phyloP scores from a whole-genome alignment of 2,888 invertebrate species.

The Parochlus steinenii region DNA sequence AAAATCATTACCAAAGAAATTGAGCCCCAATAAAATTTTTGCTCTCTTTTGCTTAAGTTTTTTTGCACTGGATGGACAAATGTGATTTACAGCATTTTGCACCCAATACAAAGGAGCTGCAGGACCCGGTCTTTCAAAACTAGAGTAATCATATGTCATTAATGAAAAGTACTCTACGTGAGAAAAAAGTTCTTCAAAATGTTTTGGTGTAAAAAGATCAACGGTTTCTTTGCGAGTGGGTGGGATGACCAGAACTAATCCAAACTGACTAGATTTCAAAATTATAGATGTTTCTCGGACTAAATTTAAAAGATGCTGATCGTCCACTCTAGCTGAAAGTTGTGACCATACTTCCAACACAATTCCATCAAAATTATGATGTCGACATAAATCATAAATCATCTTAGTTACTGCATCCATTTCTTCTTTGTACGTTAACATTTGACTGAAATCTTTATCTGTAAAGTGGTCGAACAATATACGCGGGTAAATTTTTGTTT shows the following conservation, averaged over 20 bases:
- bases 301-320: slow-evolving; percentile 39
- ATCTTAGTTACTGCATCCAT: slow-evolving; percentile 48
- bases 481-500: slow-evolving; percentile 61
- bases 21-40: slow-evolving; percentile 76
- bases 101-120: slow-evolving; percentile 82
- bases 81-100: slow-evolving; percentile 50
- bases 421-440: slow-evolving; percentile 51
- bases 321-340: slow-evolving; percentile 46
- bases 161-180: slow-evolving; percentile 74
- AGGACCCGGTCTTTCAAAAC: slow-evolving; percentile 65
- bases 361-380: slow-evolving; percentile 72
- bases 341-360: slow-evolving; percentile 86
- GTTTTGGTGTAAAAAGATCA: slow-evolving; percentile 52
- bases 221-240: slow-evolving; percentile 40
- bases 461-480: slow-evolving; percentile 80
- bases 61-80: slow-evolving; percentile 42
- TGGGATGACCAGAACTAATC: slow-evolving; percentile 62
- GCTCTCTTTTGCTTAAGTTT: slow-evolving; percentile 36
- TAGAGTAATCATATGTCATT: slow-evolving; percentile 95
- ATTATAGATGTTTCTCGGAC: slow-evolving; percentile 46
- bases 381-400: slow-evolving; percentile 51
- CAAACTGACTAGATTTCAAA: slow-evolving; percentile 38
- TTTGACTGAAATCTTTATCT: slow-evolving; percentile 48
- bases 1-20: slow-evolving; percentile 87
- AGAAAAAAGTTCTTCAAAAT: slow-evolving; percentile 61